Evolutionary conservation across 2,888 invertebrate genomes (phyloP), one percentile per base, ranked within the genome.

Genomic region (Neoitamus cyanurus): DNA sequence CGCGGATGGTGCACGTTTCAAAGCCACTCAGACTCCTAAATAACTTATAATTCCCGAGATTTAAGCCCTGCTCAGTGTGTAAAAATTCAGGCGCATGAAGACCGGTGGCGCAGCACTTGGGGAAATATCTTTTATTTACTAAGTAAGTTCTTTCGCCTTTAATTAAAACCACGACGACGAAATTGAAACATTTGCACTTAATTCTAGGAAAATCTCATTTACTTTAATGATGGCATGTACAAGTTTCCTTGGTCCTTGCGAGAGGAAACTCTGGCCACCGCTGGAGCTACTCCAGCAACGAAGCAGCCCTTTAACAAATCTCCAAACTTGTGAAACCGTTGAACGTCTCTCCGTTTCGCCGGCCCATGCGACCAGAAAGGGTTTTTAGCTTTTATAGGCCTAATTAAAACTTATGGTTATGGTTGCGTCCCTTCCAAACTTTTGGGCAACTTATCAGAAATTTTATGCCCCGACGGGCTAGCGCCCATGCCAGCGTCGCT

Each of bases 331-430:
- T 73, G 72, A 36, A 46, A 15, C 46, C 48, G 28, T 46, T 34
- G 25, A 42, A 72, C 13, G 11, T 72, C 28, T 72, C 42, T 73
- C 72, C 46, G 34, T 42, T 42, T 73, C 46, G 34, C 58, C 6
- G n/a, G 73, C 13, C 72, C 73, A 37, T 70, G 72, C 83, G 84
- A 78, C 84, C 84, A 84, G 83, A 86, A 85, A 85, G 85, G 86
- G 77, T 85, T 85, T 85, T 86, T 73, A 68, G 69, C 77, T 84
- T 83, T 84, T 86, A 86, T 86, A 86, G 86, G 86, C 86, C 86
- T 86, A 86, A 86, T 86, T 86, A 86, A 86, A 86, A 86, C 85
- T 86, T 86, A 86, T 86, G 86, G 85, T 86, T 86, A 86, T 86
- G 85, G 86, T 83, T 86, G 72, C 84, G 86, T 86, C 86, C 86